Base-by-base conservation (phyloP, 2,113 vertebrate genomes). In the Lates calcarifer region DNA sequence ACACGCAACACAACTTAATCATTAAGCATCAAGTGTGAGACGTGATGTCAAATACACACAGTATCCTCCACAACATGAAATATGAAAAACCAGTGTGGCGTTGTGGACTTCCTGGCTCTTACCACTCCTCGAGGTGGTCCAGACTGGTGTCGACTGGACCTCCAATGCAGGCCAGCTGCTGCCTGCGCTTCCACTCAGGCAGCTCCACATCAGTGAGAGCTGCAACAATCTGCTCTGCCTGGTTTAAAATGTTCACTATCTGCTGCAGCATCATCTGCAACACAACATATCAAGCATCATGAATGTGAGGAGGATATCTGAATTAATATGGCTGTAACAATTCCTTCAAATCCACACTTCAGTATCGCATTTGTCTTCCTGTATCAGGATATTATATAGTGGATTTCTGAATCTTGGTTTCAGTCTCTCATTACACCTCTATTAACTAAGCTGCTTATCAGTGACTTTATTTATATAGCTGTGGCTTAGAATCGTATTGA, bases 101-200 rank as follows among this genome's bases (percentile, higher is more conserved):
- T 17, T 18, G 45, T 60, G 13, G 7, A 4, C 3, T 2, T 15
- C 24, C 8, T n/a, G 2, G 18, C 28, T 53, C 37, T 47, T 47
- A 99, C 98, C 97, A 97, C 81, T 89, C 96, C 94, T 99, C 96
- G 28, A 99, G 95, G 72, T 96, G 95, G 67, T 97, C 96, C 0
- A 99, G 94, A 58, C 95, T 94, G 6, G 96, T 95, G 0, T 97
- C 96, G 22, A 91, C 93, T 0, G 96, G 96, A 0, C 96, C 95
- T 20, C 98, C 98, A 12, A 99, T 96, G 26, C 98, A 98, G 17
- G 96, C 95, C 28, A 96, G 93, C 94, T 98, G 98, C 35, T 99
- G 98, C 6, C 96, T 92, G 31, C 57, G 92, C 84, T 96, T 98
- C 98, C 98, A 99, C n/a, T 97, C 95, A 0, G 96, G 96, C 31